phyloP scores from a whole-genome alignment of 2,888 invertebrate genomes.

The Tridacna gigas region DNA sequence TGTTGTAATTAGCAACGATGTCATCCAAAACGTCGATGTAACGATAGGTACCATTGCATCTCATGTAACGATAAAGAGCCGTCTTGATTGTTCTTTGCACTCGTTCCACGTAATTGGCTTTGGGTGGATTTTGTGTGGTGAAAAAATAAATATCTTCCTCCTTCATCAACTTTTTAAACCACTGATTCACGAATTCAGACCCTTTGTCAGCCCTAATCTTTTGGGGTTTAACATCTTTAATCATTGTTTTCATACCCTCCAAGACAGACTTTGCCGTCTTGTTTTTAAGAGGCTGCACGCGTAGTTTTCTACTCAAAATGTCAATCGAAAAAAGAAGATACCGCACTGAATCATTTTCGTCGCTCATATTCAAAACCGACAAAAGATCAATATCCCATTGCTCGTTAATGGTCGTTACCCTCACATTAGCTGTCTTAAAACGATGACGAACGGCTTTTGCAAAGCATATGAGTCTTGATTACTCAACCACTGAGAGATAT shows the following conservation, averaged over 20 bases:
- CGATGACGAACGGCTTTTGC: conserved; percentile 42
- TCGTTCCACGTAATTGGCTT: conserved; percentile 33
- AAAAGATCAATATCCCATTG: conserved; percentile 52
- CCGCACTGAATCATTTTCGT: conserved; percentile 47
- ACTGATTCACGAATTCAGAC: conserved; percentile 37
- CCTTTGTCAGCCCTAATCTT: conserved; percentile 37
- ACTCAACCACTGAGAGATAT: conserved; percentile 48
- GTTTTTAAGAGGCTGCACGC: conserved; percentile 47
- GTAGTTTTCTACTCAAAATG: conserved; percentile 48
- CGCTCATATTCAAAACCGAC: conserved; percentile 34
- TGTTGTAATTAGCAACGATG: conserved; percentile 27
- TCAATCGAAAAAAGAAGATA: conserved; percentile 53
- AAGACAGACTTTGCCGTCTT: conserved; percentile 37
- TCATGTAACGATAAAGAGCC: conserved; percentile 15
- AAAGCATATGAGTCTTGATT: conserved; percentile 50
- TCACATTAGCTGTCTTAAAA: conserved; percentile 50
- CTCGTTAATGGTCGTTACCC: conserved; percentile 43
- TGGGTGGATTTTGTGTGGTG: conserved; percentile 38
- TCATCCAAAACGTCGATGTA: conserved; percentile 16
- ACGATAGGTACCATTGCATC: conserved; percentile 12
- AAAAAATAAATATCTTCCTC: conserved; percentile 34
- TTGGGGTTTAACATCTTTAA: conserved; percentile 27
- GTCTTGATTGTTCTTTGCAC: conserved; percentile 34
- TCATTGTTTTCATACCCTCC: conserved; percentile 35
- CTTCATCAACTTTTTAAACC: conserved; percentile 33